These are phyloP conservation scores for Lampris megalopsis DNA, from an alignment of 2,113 vertebrate genomes.

Conservation along the genomic window DNA sequence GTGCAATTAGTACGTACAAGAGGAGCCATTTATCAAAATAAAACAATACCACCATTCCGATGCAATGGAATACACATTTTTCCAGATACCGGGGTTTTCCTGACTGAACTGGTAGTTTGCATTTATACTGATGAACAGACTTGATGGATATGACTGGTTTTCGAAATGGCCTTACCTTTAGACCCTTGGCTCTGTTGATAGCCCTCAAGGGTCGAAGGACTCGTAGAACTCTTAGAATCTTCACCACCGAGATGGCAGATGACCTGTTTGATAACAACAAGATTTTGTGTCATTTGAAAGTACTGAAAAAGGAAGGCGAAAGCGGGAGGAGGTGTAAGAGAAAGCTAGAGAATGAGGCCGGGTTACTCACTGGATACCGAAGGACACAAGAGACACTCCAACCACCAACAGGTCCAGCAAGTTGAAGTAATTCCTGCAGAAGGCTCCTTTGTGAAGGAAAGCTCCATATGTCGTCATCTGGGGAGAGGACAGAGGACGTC, in stretches of 20 bases:
- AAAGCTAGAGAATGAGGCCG: neutral
- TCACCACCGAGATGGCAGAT: slow-evolving; percentile 99
- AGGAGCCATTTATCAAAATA: too few relatives aligned
- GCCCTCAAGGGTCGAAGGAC: slow-evolving; percentile 96
- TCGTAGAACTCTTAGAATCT: slow-evolving; percentile 96
- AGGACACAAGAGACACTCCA: slow-evolving; percentile 97
- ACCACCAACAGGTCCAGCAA: slow-evolving; percentile 97
- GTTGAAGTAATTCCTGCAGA: slow-evolving; percentile 99
- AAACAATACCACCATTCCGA: too few relatives aligned
- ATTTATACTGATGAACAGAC: neutral
- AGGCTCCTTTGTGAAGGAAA: slow-evolving; percentile 97
- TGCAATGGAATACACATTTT: too few relatives aligned
- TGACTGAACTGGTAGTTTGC: neutral
- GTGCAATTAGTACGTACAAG: too few relatives aligned
- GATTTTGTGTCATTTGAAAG: neutral
- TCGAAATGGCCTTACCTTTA: slow-evolving; percentile 85
- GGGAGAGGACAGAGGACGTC: slow-evolving; percentile 38
- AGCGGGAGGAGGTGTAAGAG: neutral
- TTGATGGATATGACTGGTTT: neutral
- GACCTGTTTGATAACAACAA: slow-evolving; percentile 81
- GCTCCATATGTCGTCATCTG: slow-evolving; percentile 99
- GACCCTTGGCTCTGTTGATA: slow-evolving; percentile 98
- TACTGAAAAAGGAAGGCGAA: neutral
- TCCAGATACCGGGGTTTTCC: too few relatives aligned
- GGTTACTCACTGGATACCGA: slow-evolving; percentile 96